Percentiles rank a stretch among this genome's conserved stretches.
Conservation (phyloP, 1,140 invertebrate species). For the Heliconius nattereri region DNA sequence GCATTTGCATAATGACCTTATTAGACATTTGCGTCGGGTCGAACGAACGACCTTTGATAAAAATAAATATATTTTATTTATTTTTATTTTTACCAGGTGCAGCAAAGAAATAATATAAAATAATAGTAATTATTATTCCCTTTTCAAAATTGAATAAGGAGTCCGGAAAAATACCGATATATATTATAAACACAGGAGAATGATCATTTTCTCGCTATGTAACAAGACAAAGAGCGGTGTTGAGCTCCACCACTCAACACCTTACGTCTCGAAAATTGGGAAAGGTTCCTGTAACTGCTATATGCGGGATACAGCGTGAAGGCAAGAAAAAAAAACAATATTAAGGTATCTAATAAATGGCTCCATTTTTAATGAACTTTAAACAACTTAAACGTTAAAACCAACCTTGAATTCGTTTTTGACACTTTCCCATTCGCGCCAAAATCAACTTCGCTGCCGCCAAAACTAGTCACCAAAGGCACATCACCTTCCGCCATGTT, state of each 20-base stretch:
- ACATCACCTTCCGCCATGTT: slow-evolving; percentile 72
- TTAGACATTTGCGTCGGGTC: slow-evolving; percentile 20
- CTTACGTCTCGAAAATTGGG: too few relatives aligned
- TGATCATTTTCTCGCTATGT: too few relatives aligned
- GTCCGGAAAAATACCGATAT: too few relatives aligned
- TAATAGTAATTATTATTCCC: too few relatives aligned
- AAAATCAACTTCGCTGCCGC: slow-evolving; percentile 70
- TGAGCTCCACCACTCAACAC: too few relatives aligned
- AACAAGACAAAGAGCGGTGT: too few relatives aligned
- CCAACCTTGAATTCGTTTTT: slow-evolving; percentile 72
- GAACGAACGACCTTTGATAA: slow-evolving; percentile 21
- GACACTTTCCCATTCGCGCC: slow-evolving; percentile 68
- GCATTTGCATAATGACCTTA: slow-evolving; percentile 38
- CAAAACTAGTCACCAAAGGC: slow-evolving; percentile 71
- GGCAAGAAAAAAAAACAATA: neutral
- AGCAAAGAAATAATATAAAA: too few relatives aligned
- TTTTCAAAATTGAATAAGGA: too few relatives aligned
- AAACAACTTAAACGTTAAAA: slow-evolving; percentile 39
- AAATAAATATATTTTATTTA: neutral
- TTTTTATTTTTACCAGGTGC: too few relatives aligned
- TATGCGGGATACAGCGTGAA: too few relatives aligned
- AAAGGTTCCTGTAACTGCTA: too few relatives aligned
- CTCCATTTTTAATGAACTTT: neutral
- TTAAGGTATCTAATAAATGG: neutral
- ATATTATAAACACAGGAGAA: too few relatives aligned